Base-by-base conservation (phyloP, 2,888 invertebrate genomes). In the Hartigia nigra region DNA sequence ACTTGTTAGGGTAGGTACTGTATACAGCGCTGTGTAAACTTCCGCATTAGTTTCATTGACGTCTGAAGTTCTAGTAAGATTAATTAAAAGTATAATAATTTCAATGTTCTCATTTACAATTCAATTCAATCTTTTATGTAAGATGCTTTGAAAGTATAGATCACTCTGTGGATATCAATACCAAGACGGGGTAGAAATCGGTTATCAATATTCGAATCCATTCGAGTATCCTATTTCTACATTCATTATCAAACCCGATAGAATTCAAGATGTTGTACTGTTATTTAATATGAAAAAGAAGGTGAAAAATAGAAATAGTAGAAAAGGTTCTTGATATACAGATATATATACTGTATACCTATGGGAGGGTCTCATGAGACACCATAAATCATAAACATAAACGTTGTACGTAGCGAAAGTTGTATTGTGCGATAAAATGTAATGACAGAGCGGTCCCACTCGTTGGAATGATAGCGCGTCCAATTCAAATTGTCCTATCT, bases 361-460 rank as follows among this genome's bases (percentile, higher is more conserved):
- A 69, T 12, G 31, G 12, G 31, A 34, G 32, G 12, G 31, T 31
- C 31, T 72, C 72, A 23, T 32, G 72, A 31, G 72, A 32, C 70
- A 70, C 14, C 70, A 70, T 78, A 69, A 70, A 78, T 78, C 69
- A 70, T 75, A 35, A 70, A 70, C 74, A 55, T 72, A 69, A 74
- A n/a, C 69, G 14, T 31, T 39, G 55, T 79, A 69, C 74, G 74
- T 70, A 81, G 84, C 80, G 85, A 87, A 88, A 88, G 84, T 80
- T 78, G 77, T 82, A 86, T 84, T 83, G 82, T 80, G 32, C 70
- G 55, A 80, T 80, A 69, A 69, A 74, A 70, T 77, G 82, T 89
- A 88, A 89, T 88, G 87, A 89, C 83, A 88, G 84, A 87, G 88
- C 86, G 85, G 84, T 36, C 74, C 31, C 76, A 36, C 31, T 36